Base-by-base conservation (phyloP, 2,888 invertebrate species). In the Pterobdella sp. region DNA sequence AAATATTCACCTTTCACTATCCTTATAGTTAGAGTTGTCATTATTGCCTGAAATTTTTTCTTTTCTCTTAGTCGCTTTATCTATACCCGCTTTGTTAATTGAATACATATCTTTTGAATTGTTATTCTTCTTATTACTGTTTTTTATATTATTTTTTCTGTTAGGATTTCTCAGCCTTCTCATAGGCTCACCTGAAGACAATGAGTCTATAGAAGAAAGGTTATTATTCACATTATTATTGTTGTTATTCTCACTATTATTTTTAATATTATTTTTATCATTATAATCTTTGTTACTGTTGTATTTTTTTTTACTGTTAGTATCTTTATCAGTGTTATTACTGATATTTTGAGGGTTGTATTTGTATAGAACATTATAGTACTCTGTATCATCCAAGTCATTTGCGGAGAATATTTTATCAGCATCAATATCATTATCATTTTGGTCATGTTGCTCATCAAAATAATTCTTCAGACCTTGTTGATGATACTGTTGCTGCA, bases 251-350 rank as follows among this genome's bases (percentile, higher is more conserved):
- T 4, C n/a, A 26, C 26, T 56, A 3, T 56, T 56, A 26, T 56
- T 56, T 3, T 14, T 56, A 3, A n/a, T n/a, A 22, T 7, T 18
- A 3, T 4, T n/a, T 22, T 56, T 56, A 3, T 56, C 26, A 26
- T 56, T 56, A 3, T 14, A 26, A 3, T 10, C n/a, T 3, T 65
- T 65, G 32, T 35, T 31, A n/a, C 4, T 65, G 31, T 10, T 65
- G 14, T 10, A 7, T 4, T 31, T 29, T 2, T 65, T 10, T 2
- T 65, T 65, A 34, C 32, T 65, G n/a, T 29, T 65, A 4, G 26
- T 65, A 34, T 65, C 4, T 3, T 35, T 65, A 4, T 65, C 3
- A 4, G 4, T 65, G 65, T 65, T 65, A n/a, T 65, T 65, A 34
- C 4, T 65, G 14, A 31, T 65, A 34, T 35, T 65, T 3, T 65